Evolutionary conservation across 2,797 vertebrate genomes (phyloP), one percentile per base, ranked within the genome.

Genomic region (Neostethus bicornis): DNA sequence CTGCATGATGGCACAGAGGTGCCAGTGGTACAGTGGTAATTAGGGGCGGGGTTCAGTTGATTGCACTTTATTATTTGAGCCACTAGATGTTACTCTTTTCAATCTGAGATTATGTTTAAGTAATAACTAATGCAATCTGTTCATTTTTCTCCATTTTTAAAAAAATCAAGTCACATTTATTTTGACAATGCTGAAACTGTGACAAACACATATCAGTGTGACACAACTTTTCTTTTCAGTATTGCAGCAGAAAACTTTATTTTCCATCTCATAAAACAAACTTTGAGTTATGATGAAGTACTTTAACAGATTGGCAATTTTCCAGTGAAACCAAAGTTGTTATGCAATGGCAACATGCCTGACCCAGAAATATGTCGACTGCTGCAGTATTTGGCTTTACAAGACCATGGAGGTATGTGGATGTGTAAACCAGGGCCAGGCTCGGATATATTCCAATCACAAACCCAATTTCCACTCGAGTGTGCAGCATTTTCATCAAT

Each of bases 311-410:
- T 5, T 77, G 79, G 76, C 65, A 66, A 41, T 21, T 39, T 3
- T 67, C 74, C 71, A 77, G 29, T 51, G 20, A 65, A 64, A 73
- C 55, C 45, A 51, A 63, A 17, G 11, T 39, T 58, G 73, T 86
- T 84, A 80, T 70, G 77, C 59, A 85, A 79, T 51, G 47, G 32
- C 32, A 56, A 55, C 35, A 55, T 26, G 51, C 47, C 70, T 75
- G 78, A 80, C 70, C 64, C 41, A 79, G 44, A 76, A 80, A 74
- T 66, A 52, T 46, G 28, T 63, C 4, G 8, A 66, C 50, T 71
- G 64, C 48, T 45, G 16, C 14, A 17, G 35, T 38, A 34, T 70
- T 64, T 69, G 81, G 63, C 59, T 67, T 75, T 17, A 43, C 62
- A 58, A 55, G 58, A 37, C 70, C 31, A 41, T 60, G 19, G 53